Percentiles rank a stretch among this genome's conserved stretches.
phyloP scores from a whole-genome alignment of 2,888 invertebrate genomes.

The Aethes cnicana region DNA sequence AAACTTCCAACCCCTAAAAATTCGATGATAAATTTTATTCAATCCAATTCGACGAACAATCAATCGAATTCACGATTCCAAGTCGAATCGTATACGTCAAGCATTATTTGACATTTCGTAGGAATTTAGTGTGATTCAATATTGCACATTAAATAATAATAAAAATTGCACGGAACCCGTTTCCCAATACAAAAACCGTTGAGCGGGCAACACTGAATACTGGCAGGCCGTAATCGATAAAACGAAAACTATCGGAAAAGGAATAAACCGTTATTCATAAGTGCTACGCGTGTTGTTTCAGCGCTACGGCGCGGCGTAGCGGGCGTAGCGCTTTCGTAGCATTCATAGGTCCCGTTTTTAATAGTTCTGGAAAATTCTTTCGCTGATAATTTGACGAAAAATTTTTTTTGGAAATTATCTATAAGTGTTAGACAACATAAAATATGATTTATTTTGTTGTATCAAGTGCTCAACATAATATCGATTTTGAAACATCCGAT shows the following conservation, averaged over 20 bases:
- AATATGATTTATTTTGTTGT: no score
- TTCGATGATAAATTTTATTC: no score
- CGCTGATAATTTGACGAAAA: constrained; percentile 31
- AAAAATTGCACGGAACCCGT: constrained; percentile 15
- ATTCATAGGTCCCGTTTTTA: not conserved
- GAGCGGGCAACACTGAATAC: constrained; percentile 5
- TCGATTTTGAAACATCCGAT: no score
- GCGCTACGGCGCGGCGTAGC: constrained; percentile 14
- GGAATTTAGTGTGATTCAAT: not conserved
- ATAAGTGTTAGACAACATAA: no score
- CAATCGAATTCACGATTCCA: no score
- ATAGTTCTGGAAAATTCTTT: constrained; percentile 25
- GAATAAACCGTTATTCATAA: constrained; percentile 16
- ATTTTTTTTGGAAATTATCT: constrained; percentile 22
- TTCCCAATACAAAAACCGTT: not conserved
- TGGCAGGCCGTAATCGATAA: constrained; percentile 14
- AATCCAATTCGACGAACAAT: no score
- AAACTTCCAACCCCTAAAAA: no score
- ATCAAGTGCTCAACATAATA: no score
- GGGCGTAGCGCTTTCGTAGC: constrained; percentile 8
- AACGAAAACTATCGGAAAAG: constrained; percentile 28
- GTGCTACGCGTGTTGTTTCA: constrained; percentile 26
- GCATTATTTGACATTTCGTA: not conserved
- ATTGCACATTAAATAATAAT: no score
- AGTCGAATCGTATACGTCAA: no score